Percentiles rank a stretch among this genome's conserved stretches.
phyloP scores from a whole-genome alignment of 2,888 invertebrate genomes.

The Meliscaeva auricollis region DNA sequence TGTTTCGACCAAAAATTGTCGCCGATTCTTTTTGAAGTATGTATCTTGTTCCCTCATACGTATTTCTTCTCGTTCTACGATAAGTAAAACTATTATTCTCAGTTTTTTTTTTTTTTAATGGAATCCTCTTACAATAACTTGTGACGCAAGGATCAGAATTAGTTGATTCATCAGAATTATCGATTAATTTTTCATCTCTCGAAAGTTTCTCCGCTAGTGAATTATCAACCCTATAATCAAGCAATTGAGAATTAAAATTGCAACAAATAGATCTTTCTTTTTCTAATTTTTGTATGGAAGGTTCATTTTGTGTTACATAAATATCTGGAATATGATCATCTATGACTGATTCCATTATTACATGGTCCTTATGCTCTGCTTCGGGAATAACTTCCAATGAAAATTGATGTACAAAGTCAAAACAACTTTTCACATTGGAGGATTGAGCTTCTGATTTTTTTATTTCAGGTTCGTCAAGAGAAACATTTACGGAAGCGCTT shows the following conservation, averaged over 20 bases:
- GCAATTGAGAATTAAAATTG: background rate
- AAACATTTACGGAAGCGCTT: background rate
- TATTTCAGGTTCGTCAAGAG: background rate
- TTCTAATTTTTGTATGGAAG: background rate
- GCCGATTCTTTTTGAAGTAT: background rate
- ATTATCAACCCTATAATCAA: background rate
- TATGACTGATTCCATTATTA: background rate
- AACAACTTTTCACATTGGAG: background rate
- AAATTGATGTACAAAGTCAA: background rate
- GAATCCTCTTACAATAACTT: background rate
- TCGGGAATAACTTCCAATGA: background rate
- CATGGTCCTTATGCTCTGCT: background rate
- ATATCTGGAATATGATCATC: background rate
- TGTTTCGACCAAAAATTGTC: background rate
- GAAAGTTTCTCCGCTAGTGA: too few species aligned
- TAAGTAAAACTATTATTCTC: background rate
- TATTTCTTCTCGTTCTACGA: background rate
- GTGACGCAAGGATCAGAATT: background rate
- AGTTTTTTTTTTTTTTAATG: background rate
- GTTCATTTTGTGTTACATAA: background rate
- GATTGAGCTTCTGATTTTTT: background rate
- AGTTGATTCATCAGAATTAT: background rate
- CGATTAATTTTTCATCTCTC: background rate
- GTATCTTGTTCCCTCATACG: background rate
- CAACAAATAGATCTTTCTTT: background rate